Evolutionary conservation across 2,113 vertebrate genomes (phyloP).

Genomic region (Strix uralensis): DNA sequence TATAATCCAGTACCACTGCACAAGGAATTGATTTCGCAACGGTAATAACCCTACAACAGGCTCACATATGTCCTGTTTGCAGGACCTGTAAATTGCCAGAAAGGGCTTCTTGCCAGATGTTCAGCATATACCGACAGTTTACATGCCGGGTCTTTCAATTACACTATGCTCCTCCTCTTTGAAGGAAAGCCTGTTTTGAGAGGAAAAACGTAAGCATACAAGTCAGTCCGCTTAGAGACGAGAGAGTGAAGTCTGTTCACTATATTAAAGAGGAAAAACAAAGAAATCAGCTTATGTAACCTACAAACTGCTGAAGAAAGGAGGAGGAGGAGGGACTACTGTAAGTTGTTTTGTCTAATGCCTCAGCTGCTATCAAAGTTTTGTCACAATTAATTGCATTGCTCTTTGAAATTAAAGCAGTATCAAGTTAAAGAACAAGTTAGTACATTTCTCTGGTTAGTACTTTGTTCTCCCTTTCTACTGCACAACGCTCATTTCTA

Average conservation of each 20-base stretch:
- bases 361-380: background rate
- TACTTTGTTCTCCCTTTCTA: background rate
- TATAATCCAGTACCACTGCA: background rate
- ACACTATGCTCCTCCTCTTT: conserved; percentile 32
- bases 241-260: background rate
- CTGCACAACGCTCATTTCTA: background rate
- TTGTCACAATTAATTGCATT: background rate
- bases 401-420: background rate
- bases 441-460: background rate
- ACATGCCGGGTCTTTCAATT: background rate
- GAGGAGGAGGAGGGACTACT: conserved; percentile 9
- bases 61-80: background rate
- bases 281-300: conserved; percentile 63
- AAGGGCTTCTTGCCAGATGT: background rate
- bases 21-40: background rate
- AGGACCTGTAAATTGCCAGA: background rate
- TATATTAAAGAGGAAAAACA: conserved; percentile 38
- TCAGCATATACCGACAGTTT: background rate
- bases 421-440: background rate
- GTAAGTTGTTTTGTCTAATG: conserved; percentile 23
- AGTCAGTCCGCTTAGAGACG: background rate
- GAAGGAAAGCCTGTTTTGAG: background rate
- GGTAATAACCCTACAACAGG: background rate
- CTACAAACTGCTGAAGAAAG: background rate
- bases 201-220: background rate